phyloP scores from a whole-genome alignment of 2,797 vertebrate genomes.

The Cichlasoma orientale region DNA sequence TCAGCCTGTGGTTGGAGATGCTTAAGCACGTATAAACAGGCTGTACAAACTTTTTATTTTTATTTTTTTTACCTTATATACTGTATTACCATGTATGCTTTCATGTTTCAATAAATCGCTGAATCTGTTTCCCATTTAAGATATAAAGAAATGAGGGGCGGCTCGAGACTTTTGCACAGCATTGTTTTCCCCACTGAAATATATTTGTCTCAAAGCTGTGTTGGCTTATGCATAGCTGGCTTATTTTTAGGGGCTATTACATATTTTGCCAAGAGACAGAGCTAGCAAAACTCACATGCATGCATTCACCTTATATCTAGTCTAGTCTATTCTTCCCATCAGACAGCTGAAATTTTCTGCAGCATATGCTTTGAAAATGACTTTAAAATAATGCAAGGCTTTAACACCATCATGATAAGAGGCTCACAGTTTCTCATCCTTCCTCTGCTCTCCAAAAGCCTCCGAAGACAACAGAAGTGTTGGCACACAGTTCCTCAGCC shows the following conservation, averaged over 20 bases:
- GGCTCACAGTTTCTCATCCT: conserved; percentile 15
- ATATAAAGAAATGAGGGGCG: too few relatives aligned
- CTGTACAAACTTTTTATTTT: too few relatives aligned
- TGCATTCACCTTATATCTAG: neutral
- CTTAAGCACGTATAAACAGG: too few relatives aligned
- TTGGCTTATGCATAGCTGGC: too few relatives aligned
- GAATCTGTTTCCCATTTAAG: too few relatives aligned
- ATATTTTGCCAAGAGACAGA: neutral
- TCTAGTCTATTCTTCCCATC: conserved; percentile 16
- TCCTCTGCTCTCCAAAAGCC: conserved; percentile 33
- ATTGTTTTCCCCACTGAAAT: too few relatives aligned
- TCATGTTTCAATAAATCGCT: too few relatives aligned
- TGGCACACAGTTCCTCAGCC: conserved; percentile 25
- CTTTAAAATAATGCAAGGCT: conserved; percentile 61
- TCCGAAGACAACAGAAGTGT: conserved; percentile 51
- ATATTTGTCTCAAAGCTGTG: too few relatives aligned
- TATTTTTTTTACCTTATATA: too few relatives aligned
- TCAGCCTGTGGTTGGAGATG: too few relatives aligned
- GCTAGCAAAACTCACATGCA: neutral
- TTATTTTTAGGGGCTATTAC: neutral
- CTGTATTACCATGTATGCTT: too few relatives aligned
- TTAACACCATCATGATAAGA: conserved; percentile 51
- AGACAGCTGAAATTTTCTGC: conserved; percentile 59
- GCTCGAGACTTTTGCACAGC: too few relatives aligned
- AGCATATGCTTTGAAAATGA: conserved; percentile 69